Base-by-base conservation (phyloP, 2,888 invertebrate genomes). In the Sabatieria punctata region DNA sequence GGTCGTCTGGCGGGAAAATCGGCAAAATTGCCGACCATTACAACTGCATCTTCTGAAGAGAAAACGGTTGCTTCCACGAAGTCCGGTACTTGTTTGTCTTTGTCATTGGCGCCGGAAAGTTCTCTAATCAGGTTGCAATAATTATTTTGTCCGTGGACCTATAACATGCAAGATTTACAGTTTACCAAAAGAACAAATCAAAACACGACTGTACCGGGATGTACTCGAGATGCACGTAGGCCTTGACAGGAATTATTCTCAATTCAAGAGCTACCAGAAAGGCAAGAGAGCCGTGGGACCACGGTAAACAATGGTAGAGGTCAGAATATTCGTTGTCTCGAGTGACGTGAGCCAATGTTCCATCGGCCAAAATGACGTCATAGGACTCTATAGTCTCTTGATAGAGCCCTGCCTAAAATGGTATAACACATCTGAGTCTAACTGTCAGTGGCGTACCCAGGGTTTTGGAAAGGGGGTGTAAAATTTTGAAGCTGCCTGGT, bases 31-130 rank as follows among this genome's bases (percentile, higher is more conserved):
- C 78, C 78, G 0, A 72, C 68, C 77, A 78, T 78, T 11, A 79
- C 66, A 0, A 79, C 78, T 1, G 78, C 78, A 45, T 75, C 71
- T 40, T 78, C 71, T 53, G 73, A 73, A 48, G 69, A 73, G 54
- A 73, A 79, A 48, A 79, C 73, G 0, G 78, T 79, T 1, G 74
- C 78, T 68, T 79, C 78, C 1, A 79, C 68, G 55, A 75, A 79
- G 59, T 78, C 77, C 0, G 78, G 73, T 13, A 64, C 60, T 46
- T 56, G 46, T 40, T 49, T 50, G 41, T 59, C 55, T 44, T 60
- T 62, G 49, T 72, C 68, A 48, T 73, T 62, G 1, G 75, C 74
- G 1, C 78, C 78, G 1, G 77, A 77, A 11, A 76, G 53, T 50
- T 76, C 67, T 52, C 78, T 65, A 24, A 78, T 68, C 65, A 71